Base-by-base conservation (phyloP, 2,888 invertebrate species). In the Coenonympha arcania region DNA sequence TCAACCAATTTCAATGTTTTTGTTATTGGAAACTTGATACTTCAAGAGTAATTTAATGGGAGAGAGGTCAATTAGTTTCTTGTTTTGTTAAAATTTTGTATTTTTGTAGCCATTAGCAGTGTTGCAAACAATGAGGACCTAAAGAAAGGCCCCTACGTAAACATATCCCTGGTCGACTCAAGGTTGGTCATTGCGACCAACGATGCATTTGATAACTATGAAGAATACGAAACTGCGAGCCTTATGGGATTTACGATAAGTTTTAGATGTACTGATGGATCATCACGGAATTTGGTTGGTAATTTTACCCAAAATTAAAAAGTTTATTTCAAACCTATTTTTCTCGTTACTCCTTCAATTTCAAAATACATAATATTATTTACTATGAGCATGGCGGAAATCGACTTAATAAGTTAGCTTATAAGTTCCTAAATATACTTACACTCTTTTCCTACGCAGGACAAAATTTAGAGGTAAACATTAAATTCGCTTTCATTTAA, bases 181-280 rank as follows among this genome's bases (percentile, higher is more conserved):
- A 55, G 56, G 24, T 72, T 84, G 24, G 52, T 63, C 0, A 58
- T 84, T 16, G 44, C 58, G 1, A 76, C 82, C 4, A 77, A 68
- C 33, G 58, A 59, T 9, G 60, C 58, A 0, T 87, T 65, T 48
- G 54, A 40, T n/a, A 39, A 64, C 1, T 87, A 81, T 56, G 87
- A 87, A 60, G 74, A 80, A 56, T 24, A 68, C 26, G 86, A 87
- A 58, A 77, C 74, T 1, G 37, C 48, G 0, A 16, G 40, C 0
- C 46, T 49, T 2, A 71, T 81, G 43, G 61, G 62, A 16, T 50
- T 76, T 2, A 71, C 71, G 6, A 64, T 76, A 2, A 55, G 43
- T 1, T 79, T 80, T 43, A 57, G 34, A 6, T 86, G 86, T 55
- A 54, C 64, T 1, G 70, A 60, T 13, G 75, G 76, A 4, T 45